Evolutionary conservation across 2,113 vertebrate genomes (phyloP).

Genomic region (Austrofundulus limnaeus): DNA sequence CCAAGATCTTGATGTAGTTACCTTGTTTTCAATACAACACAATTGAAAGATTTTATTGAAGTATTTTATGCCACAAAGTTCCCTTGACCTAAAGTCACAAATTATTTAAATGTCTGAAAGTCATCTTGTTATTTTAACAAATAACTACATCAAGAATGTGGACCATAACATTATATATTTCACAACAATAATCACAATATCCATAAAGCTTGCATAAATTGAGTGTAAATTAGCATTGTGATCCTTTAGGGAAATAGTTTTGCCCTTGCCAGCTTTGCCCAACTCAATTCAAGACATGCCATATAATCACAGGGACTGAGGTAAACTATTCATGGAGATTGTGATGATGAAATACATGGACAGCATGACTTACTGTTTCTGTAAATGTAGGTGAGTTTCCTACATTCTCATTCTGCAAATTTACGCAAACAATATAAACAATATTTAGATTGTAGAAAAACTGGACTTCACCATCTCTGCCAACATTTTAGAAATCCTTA

Average conservation of each 20-base stretch:
- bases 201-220: too few relatives aligned
- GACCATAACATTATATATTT: too few relatives aligned
- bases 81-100: too few relatives aligned
- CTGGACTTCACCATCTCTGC: background rate
- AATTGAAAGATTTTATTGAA: too few relatives aligned
- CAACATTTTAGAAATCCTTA: conserved; percentile 21
- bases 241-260: too few relatives aligned
- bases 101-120: too few relatives aligned
- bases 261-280: too few relatives aligned
- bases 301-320: background rate
- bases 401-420: conserved; percentile 58
- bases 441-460: conserved; percentile 18
- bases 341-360: background rate
- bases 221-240: too few relatives aligned
- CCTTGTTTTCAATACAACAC: background rate
- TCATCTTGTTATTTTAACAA: too few relatives aligned
- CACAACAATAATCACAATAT: too few relatives aligned
- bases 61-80: too few relatives aligned
- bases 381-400: conserved; percentile 44
- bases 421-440: conserved; percentile 44
- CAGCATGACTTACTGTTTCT: conserved; percentile 50
- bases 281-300: background rate
- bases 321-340: background rate
- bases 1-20: background rate
- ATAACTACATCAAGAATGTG: too few relatives aligned